Evolutionary conservation across 2,888 invertebrate species (phyloP).

Genomic region (Pristionchus arcanus): DNA sequence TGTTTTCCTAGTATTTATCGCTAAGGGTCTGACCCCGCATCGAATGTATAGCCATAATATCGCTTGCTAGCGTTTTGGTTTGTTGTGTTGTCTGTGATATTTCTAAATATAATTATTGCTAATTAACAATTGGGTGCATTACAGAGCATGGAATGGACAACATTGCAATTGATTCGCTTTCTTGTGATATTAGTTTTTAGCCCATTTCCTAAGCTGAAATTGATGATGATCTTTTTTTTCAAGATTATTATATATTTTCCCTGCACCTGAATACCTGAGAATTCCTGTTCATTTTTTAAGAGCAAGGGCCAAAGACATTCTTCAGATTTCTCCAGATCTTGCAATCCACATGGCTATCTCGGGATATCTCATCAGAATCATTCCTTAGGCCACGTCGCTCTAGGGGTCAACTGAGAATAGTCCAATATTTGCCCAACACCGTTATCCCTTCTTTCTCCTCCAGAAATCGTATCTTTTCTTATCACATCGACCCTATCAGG

Average conservation of each 20-base stretch:
- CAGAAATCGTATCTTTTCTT: slow-evolving; percentile 43
- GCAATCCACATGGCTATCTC: background rate
- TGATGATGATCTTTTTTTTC: too few species aligned
- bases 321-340: background rate
- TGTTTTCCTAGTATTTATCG: background rate
- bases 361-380: background rate
- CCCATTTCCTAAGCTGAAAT: too few species aligned
- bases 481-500: slow-evolving; percentile 27
- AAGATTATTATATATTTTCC: too few species aligned
- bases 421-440: slow-evolving; percentile 37
- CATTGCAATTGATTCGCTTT: background rate
- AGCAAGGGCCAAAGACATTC: background rate
- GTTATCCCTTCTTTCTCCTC: slow-evolving; percentile 2
- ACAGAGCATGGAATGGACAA: background rate
- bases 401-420: slow-evolving; percentile 31
- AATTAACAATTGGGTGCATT: background rate
- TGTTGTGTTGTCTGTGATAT: background rate
- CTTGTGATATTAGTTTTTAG: background rate
- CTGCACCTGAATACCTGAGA: too few species aligned
- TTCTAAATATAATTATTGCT: slow-evolving; percentile 2
- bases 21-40: background rate
- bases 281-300: background rate
- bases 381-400: background rate
- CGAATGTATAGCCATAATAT: slow-evolving; percentile 3
- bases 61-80: background rate